Evolutionary conservation across 2,888 invertebrate genomes (phyloP).

Genomic region (Polydrusus pterygomalis): DNA sequence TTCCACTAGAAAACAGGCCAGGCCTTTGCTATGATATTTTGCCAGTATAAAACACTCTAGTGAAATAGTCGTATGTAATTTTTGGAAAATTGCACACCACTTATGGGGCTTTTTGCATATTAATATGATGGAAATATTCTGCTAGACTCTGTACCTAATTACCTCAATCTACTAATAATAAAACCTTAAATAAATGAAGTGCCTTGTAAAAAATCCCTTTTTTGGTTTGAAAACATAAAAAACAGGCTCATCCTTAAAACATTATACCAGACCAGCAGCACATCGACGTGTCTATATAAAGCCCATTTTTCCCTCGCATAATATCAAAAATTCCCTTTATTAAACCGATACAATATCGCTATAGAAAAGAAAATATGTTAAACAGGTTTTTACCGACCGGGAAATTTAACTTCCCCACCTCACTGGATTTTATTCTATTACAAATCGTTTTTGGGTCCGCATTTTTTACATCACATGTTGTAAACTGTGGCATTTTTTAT

Average conservation of each 20-base stretch:
- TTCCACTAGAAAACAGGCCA: too few species aligned
- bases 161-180: too few species aligned
- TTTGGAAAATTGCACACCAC: too few species aligned
- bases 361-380: constrained; percentile 46
- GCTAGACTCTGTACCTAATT: too few species aligned
- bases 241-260: constrained; percentile 17
- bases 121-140: too few species aligned
- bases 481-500: constrained; percentile 51
- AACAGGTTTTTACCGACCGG: constrained; percentile 34
- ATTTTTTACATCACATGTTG: constrained; percentile 49
- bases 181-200: neutral
- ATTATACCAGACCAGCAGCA: constrained; percentile 3
- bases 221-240: neutral
- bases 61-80: too few species aligned
- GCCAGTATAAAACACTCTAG: too few species aligned
- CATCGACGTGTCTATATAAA: constrained; percentile 20
- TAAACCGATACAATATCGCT: constrained; percentile 21
- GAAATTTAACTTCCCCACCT: constrained; percentile 46
- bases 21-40: too few species aligned
- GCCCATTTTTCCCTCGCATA: constrained; percentile 16
- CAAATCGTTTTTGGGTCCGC: constrained; percentile 41
- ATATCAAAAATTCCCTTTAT: constrained; percentile 21
- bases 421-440: constrained; percentile 50
- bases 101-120: too few species aligned
- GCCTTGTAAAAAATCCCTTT: neutral